phyloP scores from a whole-genome alignment of 2,113 vertebrate species.

The Clupea harengus region DNA sequence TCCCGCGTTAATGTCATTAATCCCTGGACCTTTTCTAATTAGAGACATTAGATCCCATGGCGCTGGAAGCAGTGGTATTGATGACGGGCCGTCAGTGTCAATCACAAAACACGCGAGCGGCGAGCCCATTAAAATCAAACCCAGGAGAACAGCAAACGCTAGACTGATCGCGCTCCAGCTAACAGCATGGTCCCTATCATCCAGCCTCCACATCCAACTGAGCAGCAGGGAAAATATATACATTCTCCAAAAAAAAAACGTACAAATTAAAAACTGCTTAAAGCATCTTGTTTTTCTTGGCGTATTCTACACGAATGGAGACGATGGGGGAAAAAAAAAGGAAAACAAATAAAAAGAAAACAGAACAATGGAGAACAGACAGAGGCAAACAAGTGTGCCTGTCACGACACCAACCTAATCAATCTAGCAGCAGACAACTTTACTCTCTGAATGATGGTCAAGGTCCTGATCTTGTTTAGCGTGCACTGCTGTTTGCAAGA shows the following conservation, averaged over 20 bases:
- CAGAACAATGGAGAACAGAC: not conserved
- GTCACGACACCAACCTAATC: not conserved
- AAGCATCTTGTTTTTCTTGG: not conserved
- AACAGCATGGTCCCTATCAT: not conserved
- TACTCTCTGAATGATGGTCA: not conserved
- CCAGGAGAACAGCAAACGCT: not conserved
- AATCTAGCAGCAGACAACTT: not conserved
- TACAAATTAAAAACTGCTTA: not conserved
- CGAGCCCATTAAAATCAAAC: not conserved
- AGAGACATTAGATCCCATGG: conserved; percentile 23
- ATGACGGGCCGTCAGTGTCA: conserved; percentile 17
- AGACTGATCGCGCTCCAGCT: not conserved
- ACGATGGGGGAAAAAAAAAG: not conserved
- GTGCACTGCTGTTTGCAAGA: not conserved
- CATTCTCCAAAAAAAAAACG: not conserved
- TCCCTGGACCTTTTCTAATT: conserved; percentile 29
- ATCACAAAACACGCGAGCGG: not conserved
- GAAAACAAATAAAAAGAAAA: not conserved
- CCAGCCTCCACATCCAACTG: not conserved
- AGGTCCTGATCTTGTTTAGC: conserved; percentile 5
- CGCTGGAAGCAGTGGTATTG: conserved; percentile 19
- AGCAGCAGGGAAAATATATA: not conserved
- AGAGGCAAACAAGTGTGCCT: not conserved
- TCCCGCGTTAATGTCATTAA: conserved; percentile 34
- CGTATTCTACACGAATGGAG: not conserved